Base-by-base conservation (phyloP, 2,888 invertebrate species). In the Volucella zonaria region DNA sequence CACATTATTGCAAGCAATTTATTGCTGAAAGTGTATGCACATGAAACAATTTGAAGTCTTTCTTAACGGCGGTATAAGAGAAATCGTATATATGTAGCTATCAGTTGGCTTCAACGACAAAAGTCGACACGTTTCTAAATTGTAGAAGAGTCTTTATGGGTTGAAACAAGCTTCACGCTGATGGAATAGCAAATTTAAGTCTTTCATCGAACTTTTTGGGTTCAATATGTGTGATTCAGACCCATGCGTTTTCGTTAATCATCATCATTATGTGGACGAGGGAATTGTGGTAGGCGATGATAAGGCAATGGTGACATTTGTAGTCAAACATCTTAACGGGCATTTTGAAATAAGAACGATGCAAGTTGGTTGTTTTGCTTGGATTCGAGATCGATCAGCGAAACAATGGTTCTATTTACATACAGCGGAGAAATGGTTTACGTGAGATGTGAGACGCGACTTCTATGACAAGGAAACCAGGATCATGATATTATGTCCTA, bases 171-270 rank as follows among this genome's bases (percentile, higher is more conserved):
- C 51, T 38, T 67, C 67, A 2, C 51, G 67, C 9, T n/a, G 67
- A 43, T 87, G 87, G 86, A 87, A 87, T 23, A 12, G 68, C 12
- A 86, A 76, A 45, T 87, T 88, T 15, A 75, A 62, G 14, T 45
- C 78, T 23, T 87, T 88, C 23, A 52, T 88, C 9, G 82, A 76
- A 38, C 47, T 40, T 82, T 87, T 71, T n/a, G n/a, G n/a, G n/a
- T n/a, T n/a, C n/a, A n/a, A n/a, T n/a, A n/a, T n/a, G n/a, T n/a
- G n/a, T n/a, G n/a, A n/a, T n/a, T n/a, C n/a, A n/a, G n/a, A n/a
- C n/a, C n/a, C 87, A n/a, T 88, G 88, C 67, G 75, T 89, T 12
- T 88, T 82, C 59, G 54, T 77, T 9, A 67, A 67, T 18, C 52
- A 80, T 23, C 38, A 71, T 15, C 49, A 58, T 43, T 88, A 87